These are phyloP conservation scores for Chalcosyrphus nemorum DNA, from an alignment of 2,888 invertebrate genomes.

Conservation along the genomic window DNA sequence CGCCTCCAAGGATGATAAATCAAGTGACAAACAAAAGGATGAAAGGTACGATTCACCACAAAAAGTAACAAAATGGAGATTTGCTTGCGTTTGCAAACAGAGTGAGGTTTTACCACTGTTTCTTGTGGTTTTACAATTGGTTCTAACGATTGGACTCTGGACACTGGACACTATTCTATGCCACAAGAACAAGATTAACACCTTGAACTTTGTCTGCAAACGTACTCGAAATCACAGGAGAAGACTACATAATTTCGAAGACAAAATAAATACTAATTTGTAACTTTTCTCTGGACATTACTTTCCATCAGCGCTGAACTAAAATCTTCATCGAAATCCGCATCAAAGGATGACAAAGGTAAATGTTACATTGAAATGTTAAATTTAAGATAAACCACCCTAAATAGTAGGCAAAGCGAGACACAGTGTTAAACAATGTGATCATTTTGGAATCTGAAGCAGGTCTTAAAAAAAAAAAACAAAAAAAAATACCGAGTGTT, in stretches of 20 bases:
- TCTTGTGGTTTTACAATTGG: not conserved
- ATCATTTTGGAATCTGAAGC: constrained; percentile 69
- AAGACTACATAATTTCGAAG: not conserved
- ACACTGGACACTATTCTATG: not conserved
- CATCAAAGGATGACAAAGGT: constrained; percentile 82
- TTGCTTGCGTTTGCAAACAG: constrained; percentile 20
- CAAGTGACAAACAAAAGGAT: constrained; percentile 83
- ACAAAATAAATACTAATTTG: constrained; percentile 46
- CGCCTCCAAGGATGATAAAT: constrained; percentile 81
- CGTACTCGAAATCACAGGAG: constrained; percentile 4
- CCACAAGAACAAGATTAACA: not conserved
- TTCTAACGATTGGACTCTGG: not conserved
- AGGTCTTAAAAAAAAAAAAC: no score
- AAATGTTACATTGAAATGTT: constrained; percentile 75
- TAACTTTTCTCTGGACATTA: constrained; percentile 59
- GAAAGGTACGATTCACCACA: constrained; percentile 83
- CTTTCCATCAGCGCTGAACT: constrained; percentile 75
- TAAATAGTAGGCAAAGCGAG: not conserved
- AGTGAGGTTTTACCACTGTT: not conserved
- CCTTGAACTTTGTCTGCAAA: constrained; percentile 18
- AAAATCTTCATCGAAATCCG: constrained; percentile 77
- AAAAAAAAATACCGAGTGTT: no score
- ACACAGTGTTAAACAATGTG: constrained; percentile 10
- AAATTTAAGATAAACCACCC: constrained; percentile 39
- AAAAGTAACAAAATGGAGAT: not conserved